Evolutionary conservation across 2,797 vertebrate species (phyloP), one percentile per base, ranked within the genome.

Genomic region (Acanthornis magna): DNA sequence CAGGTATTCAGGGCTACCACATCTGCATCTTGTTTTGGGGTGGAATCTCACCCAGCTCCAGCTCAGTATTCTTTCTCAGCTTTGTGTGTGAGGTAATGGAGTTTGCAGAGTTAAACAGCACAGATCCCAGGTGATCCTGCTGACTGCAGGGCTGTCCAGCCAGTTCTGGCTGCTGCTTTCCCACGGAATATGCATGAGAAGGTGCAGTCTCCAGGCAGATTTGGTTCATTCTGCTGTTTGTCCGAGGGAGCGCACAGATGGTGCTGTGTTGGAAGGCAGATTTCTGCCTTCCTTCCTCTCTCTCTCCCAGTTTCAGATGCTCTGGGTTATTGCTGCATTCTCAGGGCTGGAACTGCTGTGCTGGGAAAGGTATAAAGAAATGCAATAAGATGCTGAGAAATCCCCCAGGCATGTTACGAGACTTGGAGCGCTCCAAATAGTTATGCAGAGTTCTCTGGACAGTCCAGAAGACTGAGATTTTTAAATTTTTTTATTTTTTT

Each of bases 341-440:
- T 86, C 82, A 27, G 63, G 80, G 78, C 72, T 89, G 58, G 79
- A 83, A 85, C 68, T 87, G 79, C 92, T 67, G 70, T 74, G 70
- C 87, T 96, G 91, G 93, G 94, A 92, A 91, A 95, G 82, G 91
- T 94, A 93, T 58, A 86, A 92, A 93, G 91, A 96, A 96, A 92
- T 73, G 74, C 85, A 70, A 22, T 94, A 88, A 97, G 94, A 93
- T 94, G 83, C 54, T 91, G 48, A 95, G 89, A 96, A 94, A 81
- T 94, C 88, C 91, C 89, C 47, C 61, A 71, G 63, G 89, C 63
- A 5, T 65, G 68, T 80, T 94, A 78, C 3, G 54, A 85, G 87
- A 43, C 62, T 96, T 86, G 67, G 80, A 87, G 63, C 61, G 67
- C 80, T 92, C 67, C 30, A 27, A 50, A 66, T 43, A 50, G 76